phyloP scores from a whole-genome alignment of 1,140 invertebrate species.

The Megathymus violae region DNA sequence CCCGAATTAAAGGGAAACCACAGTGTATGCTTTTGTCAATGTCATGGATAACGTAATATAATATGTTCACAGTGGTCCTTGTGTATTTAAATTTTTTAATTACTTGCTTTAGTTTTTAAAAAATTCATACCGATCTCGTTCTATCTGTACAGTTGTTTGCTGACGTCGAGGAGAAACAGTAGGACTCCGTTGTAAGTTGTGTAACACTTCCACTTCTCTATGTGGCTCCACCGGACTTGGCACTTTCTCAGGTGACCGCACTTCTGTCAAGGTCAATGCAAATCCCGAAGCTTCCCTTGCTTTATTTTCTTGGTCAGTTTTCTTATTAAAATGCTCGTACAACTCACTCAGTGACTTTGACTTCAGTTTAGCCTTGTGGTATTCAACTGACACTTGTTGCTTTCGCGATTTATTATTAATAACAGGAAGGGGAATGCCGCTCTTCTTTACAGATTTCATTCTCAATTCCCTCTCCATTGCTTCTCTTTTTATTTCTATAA shows the following conservation, averaged over 20 bases:
- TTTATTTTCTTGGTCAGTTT: constrained; percentile 56
- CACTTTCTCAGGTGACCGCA: constrained; percentile 78
- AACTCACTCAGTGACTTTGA: constrained; percentile 81
- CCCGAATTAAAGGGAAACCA: too few relatives aligned
- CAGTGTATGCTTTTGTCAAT: too few relatives aligned
- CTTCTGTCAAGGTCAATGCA: constrained; percentile 64
- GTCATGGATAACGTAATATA: too few relatives aligned
- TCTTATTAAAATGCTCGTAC: constrained; percentile 80
- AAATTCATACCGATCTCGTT: constrained; percentile 65
- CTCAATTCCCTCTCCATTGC: constrained; percentile 50
- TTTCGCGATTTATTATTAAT: constrained; percentile 60
- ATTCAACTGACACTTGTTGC: constrained; percentile 41
- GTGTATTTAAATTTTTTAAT: too few relatives aligned
- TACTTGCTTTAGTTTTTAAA: background rate
- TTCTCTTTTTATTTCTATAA: constrained; percentile 68
- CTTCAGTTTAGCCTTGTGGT: constrained; percentile 70
- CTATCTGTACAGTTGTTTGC: constrained; percentile 62
- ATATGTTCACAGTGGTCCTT: too few relatives aligned
- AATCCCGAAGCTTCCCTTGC: constrained; percentile 60
- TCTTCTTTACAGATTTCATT: constrained; percentile 54
- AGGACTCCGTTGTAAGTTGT: constrained; percentile 85
- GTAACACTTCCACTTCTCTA: constrained; percentile 86
- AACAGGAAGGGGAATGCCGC: constrained; percentile 74
- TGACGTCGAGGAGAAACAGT: constrained; percentile 73
- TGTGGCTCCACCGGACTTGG: constrained; percentile 80